Evolutionary conservation across 1,140 invertebrate genomes (phyloP), one percentile per base, ranked within the genome.

Genomic region (Diorhabda carinulata): DNA sequence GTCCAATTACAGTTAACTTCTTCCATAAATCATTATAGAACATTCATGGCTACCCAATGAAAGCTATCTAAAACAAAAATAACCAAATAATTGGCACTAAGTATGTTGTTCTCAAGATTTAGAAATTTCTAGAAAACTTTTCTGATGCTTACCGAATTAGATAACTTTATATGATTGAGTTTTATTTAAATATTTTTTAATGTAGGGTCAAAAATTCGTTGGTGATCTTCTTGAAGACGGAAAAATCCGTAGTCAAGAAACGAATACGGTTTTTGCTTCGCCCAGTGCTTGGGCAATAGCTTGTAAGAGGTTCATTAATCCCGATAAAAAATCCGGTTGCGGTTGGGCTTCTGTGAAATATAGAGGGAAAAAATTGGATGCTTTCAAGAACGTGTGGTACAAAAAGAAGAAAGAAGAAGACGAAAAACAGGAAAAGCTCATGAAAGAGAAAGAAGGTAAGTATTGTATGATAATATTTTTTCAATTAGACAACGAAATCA

Each of bases 221-320:
- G 94, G 92, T 43, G 94, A 96, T 82, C 83, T 96, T 40, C 83
- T 95, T 72, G 79, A 88, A 57, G 92, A 92, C 86, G 94, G 94
- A 44, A 93, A 93, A 85, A 96, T 96, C 67, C 88, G 90, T 79
- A 94, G 92, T 70, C 90, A 92, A 81, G 93, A 95, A 83, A 93
- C 92, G 62, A 90, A 92, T 80, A 90, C 93, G 70, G 86, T 94
- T 75, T 96, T 95, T 81, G 88, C 90, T 68, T 94, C 93, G n/a
- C 94, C 94, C 40, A 94, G 92, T 77, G 92, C 94, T 3, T 96
- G 94, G 94, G 93, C 94, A 0, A 92, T 94, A 77, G 90, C 94
- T 78, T 96, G 94, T 79, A 96, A 96, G 78, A 86, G 92, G 70
- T 92, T 95, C 61, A 92, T 95, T 25, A 96, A 96, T 83, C 93